These are phyloP conservation scores for Uropsilus gracilis DNA, from an alignment of 2,113 vertebrate genomes.

Conservation along the genomic window DNA sequence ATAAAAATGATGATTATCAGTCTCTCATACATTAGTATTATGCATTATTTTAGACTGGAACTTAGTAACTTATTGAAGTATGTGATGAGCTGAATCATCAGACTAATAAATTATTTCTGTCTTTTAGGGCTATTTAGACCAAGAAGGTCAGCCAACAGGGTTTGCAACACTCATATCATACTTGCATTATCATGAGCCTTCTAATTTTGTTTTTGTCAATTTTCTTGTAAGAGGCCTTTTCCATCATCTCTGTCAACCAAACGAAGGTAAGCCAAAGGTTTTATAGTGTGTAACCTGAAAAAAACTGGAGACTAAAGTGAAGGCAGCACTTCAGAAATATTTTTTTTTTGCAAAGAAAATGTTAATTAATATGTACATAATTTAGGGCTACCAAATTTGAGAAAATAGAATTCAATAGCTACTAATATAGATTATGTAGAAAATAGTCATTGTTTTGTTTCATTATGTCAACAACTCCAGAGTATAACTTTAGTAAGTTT, in stretches of 20 bases:
- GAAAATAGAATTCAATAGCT: background rate
- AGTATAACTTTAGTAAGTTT: background rate
- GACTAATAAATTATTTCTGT: conserved; percentile 14
- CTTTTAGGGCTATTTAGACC: conserved; percentile 76
- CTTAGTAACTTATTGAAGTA: background rate
- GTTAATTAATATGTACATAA: background rate
- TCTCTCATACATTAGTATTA: background rate
- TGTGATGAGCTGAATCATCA: background rate
- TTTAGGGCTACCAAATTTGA: background rate
- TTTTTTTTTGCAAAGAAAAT: background rate
- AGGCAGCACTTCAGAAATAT: background rate
- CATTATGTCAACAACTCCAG: background rate
- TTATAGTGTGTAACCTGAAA: background rate
- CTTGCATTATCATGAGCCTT: conserved; percentile 81
- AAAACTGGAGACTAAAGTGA: background rate
- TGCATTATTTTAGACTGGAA: background rate
- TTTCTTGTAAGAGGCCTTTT: conserved; percentile 81
- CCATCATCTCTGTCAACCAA: conserved; percentile 78
- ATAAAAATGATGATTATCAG: background rate
- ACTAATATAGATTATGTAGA: background rate
- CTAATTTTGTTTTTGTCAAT: conserved; percentile 80
- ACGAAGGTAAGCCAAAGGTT: conserved; percentile 63
- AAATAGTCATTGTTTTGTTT: background rate
- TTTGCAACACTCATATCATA: conserved; percentile 82
- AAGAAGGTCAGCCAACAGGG: conserved; percentile 67